phyloP scores from a whole-genome alignment of 1,140 invertebrate genomes.

The Caenorhabditis elegans region DNA sequence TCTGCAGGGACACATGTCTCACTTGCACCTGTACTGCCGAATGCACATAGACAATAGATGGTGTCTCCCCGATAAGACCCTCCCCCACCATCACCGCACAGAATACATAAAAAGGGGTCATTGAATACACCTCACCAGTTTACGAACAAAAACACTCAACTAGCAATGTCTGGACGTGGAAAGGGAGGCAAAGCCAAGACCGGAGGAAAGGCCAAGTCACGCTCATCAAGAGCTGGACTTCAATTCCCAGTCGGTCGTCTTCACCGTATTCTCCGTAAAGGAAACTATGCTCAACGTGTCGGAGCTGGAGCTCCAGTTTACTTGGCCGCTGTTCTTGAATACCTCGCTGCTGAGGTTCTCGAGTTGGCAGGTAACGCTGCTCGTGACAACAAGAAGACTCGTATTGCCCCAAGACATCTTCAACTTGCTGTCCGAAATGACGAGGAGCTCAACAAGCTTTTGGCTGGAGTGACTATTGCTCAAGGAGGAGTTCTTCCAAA shows the following conservation, averaged over 20 bases:
- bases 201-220: slow-evolving; percentile 69
- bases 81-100: too few relatives aligned
- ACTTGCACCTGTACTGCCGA: too few relatives aligned
- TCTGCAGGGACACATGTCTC: too few relatives aligned
- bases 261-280: slow-evolving; percentile 73
- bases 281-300: slow-evolving; percentile 75
- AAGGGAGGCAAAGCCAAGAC: slow-evolving; percentile 72
- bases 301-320: slow-evolving; percentile 76
- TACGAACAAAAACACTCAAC: too few relatives aligned
- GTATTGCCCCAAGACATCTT: slow-evolving; percentile 69
- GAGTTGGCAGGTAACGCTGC: slow-evolving; percentile 77
- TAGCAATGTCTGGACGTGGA: slow-evolving; percentile 68
- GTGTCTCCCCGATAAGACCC: too few relatives aligned
- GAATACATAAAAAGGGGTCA: too few relatives aligned
- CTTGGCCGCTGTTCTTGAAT: slow-evolving; percentile 72
- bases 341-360: slow-evolving; percentile 53
- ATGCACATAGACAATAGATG: too few relatives aligned
- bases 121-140: too few relatives aligned
- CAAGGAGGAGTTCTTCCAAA: slow-evolving; percentile 80
- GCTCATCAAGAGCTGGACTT: slow-evolving; percentile 73
- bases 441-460: slow-evolving; percentile 79
- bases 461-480: slow-evolving; percentile 79
- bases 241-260: slow-evolving; percentile 78
- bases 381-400: slow-evolving; percentile 70
- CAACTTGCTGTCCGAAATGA: slow-evolving; percentile 74